Evolutionary conservation across 2,888 invertebrate genomes (phyloP), one percentile per base, ranked within the genome.

Genomic region (Taphrorychus bicolor): DNA sequence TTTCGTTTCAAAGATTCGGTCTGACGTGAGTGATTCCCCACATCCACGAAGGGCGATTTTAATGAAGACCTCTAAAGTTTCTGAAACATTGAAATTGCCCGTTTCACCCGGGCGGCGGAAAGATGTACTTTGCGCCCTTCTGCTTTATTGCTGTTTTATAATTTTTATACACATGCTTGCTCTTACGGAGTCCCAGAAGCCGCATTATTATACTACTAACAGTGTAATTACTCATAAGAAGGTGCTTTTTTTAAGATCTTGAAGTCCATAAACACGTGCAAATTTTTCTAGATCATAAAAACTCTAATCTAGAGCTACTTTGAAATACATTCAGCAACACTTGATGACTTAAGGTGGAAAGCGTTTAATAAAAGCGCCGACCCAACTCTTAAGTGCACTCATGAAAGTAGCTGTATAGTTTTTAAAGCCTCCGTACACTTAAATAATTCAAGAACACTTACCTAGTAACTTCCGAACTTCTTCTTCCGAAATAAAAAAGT

Each of bases 391-490:
- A 11, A n/a, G n/a, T n/a, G n/a, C n/a, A n/a, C n/a, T n/a, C n/a
- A n/a, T n/a, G n/a, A n/a, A 32, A 32, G 32, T 32, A 32, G 32
- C 32, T 11, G 11, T 32, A 32, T 9, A 32, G 11, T 32, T 32
- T 32, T 32, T 7, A 32, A 32, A 32, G 32, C 11, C 32, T 9
- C 32, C 32, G n/a, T 32, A 32, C 32, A 32, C 32, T 11, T 45
- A 45, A 45, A 45, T 45, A 16, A 48, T 23, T 49, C 19, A 24
- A 40, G 5, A 16, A 7, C 54, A 54, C 89, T 89, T 84, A 92
- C 91, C 91, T 82, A 92, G 83, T 76, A 92, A 85, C 84, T 91
- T 91, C 87, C 89, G 89, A 79, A 92, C 91, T 85, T 92, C 91
- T 72, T 88, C 87, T 81, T 90, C 89, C 82, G 90, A 91, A 84